A percentile compares a stretch with the other conserved stretches of the same genome.
phyloP scores from a whole-genome alignment of 1,140 invertebrate genomes.

The Trichogramma pretiosum region DNA sequence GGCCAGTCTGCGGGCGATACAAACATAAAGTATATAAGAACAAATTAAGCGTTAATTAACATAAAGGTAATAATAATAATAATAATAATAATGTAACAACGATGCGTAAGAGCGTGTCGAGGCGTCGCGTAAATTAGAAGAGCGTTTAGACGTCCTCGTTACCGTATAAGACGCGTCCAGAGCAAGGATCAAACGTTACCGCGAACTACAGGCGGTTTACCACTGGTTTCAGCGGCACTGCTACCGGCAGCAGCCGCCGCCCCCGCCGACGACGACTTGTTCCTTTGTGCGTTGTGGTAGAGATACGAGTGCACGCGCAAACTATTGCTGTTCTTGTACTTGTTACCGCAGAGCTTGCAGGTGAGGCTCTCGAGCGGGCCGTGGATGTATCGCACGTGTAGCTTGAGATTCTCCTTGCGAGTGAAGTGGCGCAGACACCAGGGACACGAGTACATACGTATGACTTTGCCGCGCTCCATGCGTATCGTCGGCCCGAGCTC shows the following conservation, averaged over 20 bases:
- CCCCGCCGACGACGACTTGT: constrained; percentile 24
- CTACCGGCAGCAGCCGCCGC: not conserved
- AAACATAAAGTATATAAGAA: too few relatives aligned
- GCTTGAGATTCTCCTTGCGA: constrained; percentile 43
- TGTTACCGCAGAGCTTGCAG: constrained; percentile 44
- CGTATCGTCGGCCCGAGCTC: constrained; percentile 38
- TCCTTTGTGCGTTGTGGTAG: constrained; percentile 43
- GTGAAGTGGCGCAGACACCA: constrained; percentile 44
- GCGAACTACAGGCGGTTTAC: constrained; percentile 4
- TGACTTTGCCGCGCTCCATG: constrained; percentile 39
- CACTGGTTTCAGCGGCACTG: not conserved
- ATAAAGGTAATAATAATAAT: too few relatives aligned
- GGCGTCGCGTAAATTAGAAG: too few relatives aligned
- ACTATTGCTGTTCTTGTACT: constrained; percentile 46
- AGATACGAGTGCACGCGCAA: constrained; percentile 46
- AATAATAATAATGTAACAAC: not conserved
- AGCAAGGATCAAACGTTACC: constrained; percentile 13
- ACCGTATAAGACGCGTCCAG: too few relatives aligned
- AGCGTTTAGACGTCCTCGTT: too few relatives aligned
- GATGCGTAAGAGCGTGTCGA: too few relatives aligned
- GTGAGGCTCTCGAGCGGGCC: constrained; percentile 42
- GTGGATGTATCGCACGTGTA: constrained; percentile 43
- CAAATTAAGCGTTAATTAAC: too few relatives aligned
- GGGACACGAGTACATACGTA: constrained; percentile 43
- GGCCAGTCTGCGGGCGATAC: too few relatives aligned